These are phyloP conservation scores for Leptatherina wallacei DNA, from an alignment of 2,797 vertebrate genomes.

Conservation along the genomic window DNA sequence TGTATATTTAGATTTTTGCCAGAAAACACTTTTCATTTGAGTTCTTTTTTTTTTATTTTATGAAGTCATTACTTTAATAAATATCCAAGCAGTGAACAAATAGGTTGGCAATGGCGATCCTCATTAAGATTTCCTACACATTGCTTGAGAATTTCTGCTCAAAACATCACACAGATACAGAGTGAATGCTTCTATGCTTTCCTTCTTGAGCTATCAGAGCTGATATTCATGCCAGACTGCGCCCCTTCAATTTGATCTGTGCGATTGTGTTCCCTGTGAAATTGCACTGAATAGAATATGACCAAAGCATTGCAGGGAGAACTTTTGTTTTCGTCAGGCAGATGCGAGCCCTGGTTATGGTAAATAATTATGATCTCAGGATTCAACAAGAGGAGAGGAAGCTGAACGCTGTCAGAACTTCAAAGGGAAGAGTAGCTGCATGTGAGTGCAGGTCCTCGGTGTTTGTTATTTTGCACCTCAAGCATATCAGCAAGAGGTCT, in stretches of 20 bases:
- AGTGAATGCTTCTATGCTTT: conserved; percentile 49
- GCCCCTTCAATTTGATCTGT: conserved; percentile 65
- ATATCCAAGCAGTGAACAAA: conserved; percentile 35
- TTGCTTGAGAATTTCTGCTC: conserved; percentile 26
- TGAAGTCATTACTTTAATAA: conserved; percentile 26
- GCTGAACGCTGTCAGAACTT: conserved; percentile 70
- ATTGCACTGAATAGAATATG: conserved; percentile 68
- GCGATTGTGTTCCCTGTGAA: conserved; percentile 63
- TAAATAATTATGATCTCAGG: conserved; percentile 73
- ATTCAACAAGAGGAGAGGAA: conserved; percentile 52
- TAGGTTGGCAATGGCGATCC: conserved; percentile 45
- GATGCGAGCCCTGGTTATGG: conserved; percentile 54
- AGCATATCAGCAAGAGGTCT: conserved; percentile 70
- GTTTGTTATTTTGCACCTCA: conserved; percentile 68
- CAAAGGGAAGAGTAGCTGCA: conserved; percentile 65
- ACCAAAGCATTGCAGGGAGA: conserved; percentile 42
- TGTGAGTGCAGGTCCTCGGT: conserved; percentile 56
- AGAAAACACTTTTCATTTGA: conserved; percentile 10
- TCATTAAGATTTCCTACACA: conserved; percentile 52
- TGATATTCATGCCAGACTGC: conserved; percentile 75
- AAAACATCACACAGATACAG: conserved; percentile 52
- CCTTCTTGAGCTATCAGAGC: conserved; percentile 60
- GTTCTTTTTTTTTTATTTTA: conserved; percentile 18
- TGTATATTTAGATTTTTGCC: conserved; percentile 20
- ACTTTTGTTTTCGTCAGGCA: conserved; percentile 65